A percentile compares a stretch with the other conserved stretches of the same genome.
Conservation (phyloP, 1,140 invertebrate genomes). For the Chironomus striatipennis region DNA sequence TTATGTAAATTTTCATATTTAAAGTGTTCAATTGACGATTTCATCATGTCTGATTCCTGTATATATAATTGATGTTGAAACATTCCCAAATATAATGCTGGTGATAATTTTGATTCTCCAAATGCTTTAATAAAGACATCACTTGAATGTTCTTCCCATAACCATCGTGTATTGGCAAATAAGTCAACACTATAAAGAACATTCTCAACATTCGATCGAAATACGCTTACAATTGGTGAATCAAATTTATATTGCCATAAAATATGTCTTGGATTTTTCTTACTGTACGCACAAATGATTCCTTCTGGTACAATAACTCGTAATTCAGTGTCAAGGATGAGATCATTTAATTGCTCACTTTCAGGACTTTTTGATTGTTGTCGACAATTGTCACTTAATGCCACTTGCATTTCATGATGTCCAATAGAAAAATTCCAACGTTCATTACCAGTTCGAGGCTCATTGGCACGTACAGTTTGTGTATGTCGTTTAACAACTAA, state of each 20-base stretch:
- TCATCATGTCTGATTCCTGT: constrained; percentile 53
- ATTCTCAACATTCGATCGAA: constrained; percentile 55
- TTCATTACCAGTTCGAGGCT: constrained; percentile 71
- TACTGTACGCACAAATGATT: constrained; percentile 53
- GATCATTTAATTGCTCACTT: constrained; percentile 33
- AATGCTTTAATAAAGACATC: constrained; percentile 24
- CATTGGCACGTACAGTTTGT: constrained; percentile 78
- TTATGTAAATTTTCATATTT: constrained; percentile 29
- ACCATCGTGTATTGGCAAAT: constrained; percentile 50
- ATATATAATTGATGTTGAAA: constrained; percentile 72
- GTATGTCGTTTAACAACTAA: constrained; percentile 71
- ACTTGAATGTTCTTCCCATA: constrained; percentile 36
- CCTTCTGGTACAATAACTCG: constrained; percentile 67
- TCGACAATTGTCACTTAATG: constrained; percentile 45
- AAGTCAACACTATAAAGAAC: constrained; percentile 63
- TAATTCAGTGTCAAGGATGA: constrained; percentile 46
- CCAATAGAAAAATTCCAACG: constrained; percentile 96
- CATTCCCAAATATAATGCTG: constrained; percentile 76
- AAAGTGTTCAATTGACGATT: constrained; percentile 36
- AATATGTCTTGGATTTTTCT: constrained; percentile 44
- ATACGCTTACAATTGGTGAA: constrained; percentile 75
- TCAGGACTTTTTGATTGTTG: constrained; percentile 34
- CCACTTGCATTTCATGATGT: constrained; percentile 66
- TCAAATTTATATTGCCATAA: constrained; percentile 72
- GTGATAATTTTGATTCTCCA: constrained; percentile 38